These are phyloP conservation scores for Heliothis peltigera DNA, from an alignment of 2,888 invertebrate species.

Conservation along the genomic window DNA sequence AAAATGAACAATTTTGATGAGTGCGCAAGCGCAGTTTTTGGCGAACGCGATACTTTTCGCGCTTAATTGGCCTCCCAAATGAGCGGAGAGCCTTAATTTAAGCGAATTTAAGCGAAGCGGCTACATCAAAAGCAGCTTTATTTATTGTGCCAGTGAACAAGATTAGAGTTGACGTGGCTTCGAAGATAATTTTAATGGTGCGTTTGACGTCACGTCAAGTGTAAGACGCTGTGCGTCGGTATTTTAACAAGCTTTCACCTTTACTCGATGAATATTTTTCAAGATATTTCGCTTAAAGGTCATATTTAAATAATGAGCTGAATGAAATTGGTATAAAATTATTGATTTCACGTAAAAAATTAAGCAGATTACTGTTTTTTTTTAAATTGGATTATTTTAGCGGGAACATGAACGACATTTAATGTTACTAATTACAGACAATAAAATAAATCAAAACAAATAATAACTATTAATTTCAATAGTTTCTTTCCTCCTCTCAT, in stretches of 20 bases:
- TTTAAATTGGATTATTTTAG: neutral
- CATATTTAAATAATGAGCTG: constrained; percentile 62
- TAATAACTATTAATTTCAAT: constrained; percentile 25
- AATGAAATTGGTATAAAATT: constrained; percentile 38
- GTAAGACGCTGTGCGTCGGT: constrained; percentile 65
- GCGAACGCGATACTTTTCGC: constrained; percentile 80
- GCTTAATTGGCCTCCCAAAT: constrained; percentile 86
- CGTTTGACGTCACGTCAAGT: constrained; percentile 74
- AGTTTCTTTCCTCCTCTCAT: constrained; percentile 40
- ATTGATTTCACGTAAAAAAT: constrained; percentile 37
- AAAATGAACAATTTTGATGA: constrained; percentile 85
- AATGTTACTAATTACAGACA: neutral
- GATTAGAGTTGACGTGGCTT: constrained; percentile 81
- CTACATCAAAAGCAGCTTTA: constrained; percentile 81
- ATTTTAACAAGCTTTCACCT: constrained; percentile 77
- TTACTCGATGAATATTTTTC: constrained; percentile 55
- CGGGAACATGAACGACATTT: neutral
- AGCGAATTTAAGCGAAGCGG: constrained; percentile 73
- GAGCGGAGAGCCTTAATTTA: constrained; percentile 81
- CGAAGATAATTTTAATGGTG: constrained; percentile 83
- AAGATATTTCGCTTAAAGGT: constrained; percentile 65
- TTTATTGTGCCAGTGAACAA: constrained; percentile 76
- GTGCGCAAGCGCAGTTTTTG: constrained; percentile 74
- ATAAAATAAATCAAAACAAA: constrained; percentile 26
- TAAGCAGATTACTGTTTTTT: constrained; percentile 32